These are phyloP conservation scores for Prionailurus viverrinus DNA, from an alignment of 2,113 vertebrate species.

Conservation along the genomic window DNA sequence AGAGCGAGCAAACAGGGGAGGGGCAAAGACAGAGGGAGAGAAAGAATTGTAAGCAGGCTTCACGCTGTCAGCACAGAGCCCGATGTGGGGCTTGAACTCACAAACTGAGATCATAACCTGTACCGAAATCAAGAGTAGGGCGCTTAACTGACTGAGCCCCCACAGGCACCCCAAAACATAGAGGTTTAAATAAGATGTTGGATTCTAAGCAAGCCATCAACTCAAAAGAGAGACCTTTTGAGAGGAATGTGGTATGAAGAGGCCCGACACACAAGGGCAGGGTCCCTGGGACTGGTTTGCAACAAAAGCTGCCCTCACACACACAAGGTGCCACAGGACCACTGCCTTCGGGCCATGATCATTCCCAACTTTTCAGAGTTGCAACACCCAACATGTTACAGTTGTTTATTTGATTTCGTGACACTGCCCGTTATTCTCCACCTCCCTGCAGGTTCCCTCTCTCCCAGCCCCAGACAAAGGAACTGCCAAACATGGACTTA, in stretches of 20 bases:
- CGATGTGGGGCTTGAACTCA: too few species aligned
- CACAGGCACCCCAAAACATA: too few species aligned
- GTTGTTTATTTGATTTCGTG: slow-evolving; percentile 18
- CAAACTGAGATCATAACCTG: too few species aligned
- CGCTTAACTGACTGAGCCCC: too few species aligned
- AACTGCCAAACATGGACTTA: slow-evolving; percentile 27
- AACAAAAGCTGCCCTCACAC: background rate
- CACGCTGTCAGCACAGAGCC: too few species aligned
- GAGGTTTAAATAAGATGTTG: background rate
- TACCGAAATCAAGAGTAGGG: too few species aligned
- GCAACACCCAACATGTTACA: background rate
- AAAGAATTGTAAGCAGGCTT: too few species aligned
- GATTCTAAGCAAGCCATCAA: background rate
- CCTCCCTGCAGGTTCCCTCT: background rate
- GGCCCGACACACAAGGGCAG: background rate
- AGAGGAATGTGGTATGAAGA: background rate
- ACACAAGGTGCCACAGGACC: background rate
- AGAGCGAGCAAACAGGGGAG: too few species aligned
- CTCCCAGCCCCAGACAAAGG: background rate
- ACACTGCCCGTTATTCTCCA: background rate
- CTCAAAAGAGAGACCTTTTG: background rate
- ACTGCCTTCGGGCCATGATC: background rate
- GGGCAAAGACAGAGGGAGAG: too few species aligned
- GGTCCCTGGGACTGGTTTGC: too few species aligned
- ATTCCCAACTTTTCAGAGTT: background rate